phyloP scores from a whole-genome alignment of 2,797 vertebrate genomes.

The Mus caroli region DNA sequence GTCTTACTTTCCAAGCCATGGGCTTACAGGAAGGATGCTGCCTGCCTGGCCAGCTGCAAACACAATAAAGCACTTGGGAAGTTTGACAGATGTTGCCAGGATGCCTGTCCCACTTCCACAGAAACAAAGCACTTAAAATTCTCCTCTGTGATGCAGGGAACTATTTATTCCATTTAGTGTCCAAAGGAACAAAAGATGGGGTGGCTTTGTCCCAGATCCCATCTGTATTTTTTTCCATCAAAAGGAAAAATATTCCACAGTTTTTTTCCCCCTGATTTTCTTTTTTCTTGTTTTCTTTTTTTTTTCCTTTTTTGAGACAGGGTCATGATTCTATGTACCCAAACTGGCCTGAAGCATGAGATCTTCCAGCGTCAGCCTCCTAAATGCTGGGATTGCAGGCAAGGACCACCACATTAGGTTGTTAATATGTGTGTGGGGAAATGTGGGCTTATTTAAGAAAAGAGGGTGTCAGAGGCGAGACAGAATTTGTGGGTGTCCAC shows the following conservation, averaged over 20 bases:
- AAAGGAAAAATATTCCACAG: slow-evolving; percentile 38
- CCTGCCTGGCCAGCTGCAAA: neutral
- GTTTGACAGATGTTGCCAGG: slow-evolving; percentile 35
- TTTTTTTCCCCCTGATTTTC: neutral
- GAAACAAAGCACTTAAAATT: slow-evolving; percentile 66
- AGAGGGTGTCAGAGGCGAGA: neutral
- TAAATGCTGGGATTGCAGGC: neutral
- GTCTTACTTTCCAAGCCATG: neutral
- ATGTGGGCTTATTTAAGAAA: neutral
- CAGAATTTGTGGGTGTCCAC: neutral
- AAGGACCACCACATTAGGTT: neutral
- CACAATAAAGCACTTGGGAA: neutral
- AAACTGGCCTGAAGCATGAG: neutral
- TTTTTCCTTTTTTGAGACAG: neutral
- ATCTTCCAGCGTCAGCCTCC: neutral
- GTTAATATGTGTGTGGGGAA: neutral
- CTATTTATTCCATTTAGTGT: slow-evolving; percentile 53
- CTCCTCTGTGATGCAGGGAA: slow-evolving; percentile 55
- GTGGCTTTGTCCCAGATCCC: slow-evolving; percentile 69
- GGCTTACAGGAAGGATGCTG: neutral
- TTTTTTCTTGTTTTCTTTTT: neutral
- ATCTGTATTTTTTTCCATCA: slow-evolving; percentile 41
- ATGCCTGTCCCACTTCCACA: slow-evolving; percentile 63
- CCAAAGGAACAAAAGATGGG: slow-evolving; percentile 55
- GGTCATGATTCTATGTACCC: neutral